Evolutionary conservation across 2,113 vertebrate species (phyloP).

Genomic region (Hiodon alosoides): DNA sequence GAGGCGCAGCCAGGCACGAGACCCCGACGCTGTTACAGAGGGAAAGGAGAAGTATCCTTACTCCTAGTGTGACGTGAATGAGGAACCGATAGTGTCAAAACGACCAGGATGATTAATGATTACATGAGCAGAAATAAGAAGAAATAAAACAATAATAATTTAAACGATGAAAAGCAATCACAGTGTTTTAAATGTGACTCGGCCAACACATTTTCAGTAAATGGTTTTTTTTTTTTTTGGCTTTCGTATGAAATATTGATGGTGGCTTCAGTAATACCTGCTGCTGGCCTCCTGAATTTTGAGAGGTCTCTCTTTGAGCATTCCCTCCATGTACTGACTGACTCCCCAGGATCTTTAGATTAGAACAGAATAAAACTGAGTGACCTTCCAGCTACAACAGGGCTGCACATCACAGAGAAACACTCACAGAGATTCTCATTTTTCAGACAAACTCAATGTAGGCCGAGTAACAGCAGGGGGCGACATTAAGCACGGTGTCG

Average conservation of each 20-base stretch:
- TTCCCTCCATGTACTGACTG: slow-evolving; percentile 38
- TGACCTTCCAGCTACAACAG: slow-evolving; percentile 21
- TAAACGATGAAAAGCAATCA: background rate
- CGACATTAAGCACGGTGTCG: no score
- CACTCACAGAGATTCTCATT: no score
- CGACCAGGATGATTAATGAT: no score
- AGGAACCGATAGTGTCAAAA: background rate
- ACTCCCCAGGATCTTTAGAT: slow-evolving; percentile 40
- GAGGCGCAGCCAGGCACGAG: no score
- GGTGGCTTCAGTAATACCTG: slow-evolving; percentile 26
- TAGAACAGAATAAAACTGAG: slow-evolving; percentile 34
- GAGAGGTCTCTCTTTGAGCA: slow-evolving; percentile 34
- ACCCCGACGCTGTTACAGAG: no score
- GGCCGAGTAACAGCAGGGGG: no score
- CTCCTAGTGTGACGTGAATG: background rate
- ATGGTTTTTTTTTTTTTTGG: background rate
- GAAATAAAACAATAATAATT: background rate
- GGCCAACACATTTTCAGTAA: background rate
- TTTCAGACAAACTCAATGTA: no score
- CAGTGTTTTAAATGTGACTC: background rate
- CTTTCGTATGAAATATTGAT: background rate
- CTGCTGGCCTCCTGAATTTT: slow-evolving; percentile 25
- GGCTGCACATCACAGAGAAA: background rate
- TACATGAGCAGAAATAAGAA: background rate
- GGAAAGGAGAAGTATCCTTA: no score